Percentiles rank a stretch among this genome's conserved stretches.
phyloP scores from a whole-genome alignment of 1,140 invertebrate genomes.

The Apocrypta bakeri region DNA sequence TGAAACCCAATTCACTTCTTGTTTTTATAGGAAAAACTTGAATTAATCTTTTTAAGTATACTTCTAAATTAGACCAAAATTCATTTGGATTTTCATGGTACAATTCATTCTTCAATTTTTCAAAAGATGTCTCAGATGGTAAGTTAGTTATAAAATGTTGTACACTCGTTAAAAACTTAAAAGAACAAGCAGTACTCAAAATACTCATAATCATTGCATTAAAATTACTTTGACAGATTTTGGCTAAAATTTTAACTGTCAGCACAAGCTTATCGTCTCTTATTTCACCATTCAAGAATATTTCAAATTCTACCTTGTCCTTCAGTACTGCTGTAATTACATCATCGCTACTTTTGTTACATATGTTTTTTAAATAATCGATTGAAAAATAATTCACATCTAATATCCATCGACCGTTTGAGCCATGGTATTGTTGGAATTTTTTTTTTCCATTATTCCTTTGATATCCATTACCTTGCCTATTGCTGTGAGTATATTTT shows the following conservation, averaged over 20 bases:
- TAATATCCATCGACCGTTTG: too few relatives aligned
- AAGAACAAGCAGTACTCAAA: not conserved
- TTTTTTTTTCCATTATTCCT: too few relatives aligned
- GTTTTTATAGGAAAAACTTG: not conserved
- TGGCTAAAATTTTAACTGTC: not conserved
- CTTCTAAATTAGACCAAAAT: not conserved
- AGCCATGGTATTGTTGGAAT: too few relatives aligned
- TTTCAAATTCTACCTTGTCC: not conserved
- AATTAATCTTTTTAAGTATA: slow-evolving; percentile 10
- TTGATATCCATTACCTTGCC: not conserved
- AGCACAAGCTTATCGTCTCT: not conserved
- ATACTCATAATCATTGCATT: not conserved
- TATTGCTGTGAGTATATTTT: not conserved
- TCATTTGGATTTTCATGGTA: not conserved
- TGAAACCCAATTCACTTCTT: not conserved
- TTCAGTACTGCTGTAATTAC: not conserved
- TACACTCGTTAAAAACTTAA: not conserved
- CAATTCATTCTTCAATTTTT: not conserved
- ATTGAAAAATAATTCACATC: not conserved
- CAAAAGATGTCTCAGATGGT: not conserved
- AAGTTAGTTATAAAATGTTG: not conserved
- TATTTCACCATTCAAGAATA: not conserved
- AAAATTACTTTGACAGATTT: slow-evolving; percentile 5
- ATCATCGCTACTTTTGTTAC: not conserved
- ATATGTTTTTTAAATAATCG: not conserved